phyloP scores from a whole-genome alignment of 2,888 invertebrate genomes.

The Hirtodrosophila alboralis region DNA sequence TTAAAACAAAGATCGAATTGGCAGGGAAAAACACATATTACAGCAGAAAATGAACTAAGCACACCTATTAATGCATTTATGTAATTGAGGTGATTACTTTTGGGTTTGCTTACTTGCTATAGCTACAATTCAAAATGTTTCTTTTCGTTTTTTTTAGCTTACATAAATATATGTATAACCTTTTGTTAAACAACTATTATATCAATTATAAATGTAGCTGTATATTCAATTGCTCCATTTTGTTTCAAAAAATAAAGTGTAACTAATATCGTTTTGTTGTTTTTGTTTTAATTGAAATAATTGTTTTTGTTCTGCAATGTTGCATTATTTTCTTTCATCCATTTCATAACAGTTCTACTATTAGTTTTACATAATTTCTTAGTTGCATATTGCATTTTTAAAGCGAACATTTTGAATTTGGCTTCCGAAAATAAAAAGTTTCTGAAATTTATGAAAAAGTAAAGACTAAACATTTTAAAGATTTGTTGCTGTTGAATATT shows the following conservation, averaged over 20 bases:
- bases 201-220: conserved; percentile 24
- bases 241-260: conserved; percentile 42
- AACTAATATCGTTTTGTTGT: conserved; percentile 56
- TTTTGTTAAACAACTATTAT: conserved; percentile 51
- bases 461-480: conserved; percentile 27
- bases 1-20: conserved; percentile 32
- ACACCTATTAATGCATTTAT: conserved; percentile 5
- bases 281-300: conserved; percentile 61
- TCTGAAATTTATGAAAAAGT: conserved; percentile 26
- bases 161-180: conserved; percentile 29
- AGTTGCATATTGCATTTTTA: conserved; percentile 40
- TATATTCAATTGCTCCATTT: conserved; percentile 15
- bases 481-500: conserved; percentile 33
- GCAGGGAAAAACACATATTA: conserved; percentile 20
- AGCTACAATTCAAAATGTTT: conserved; percentile 50
- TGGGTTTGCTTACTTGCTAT: conserved; percentile 63
- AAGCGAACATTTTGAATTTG: conserved; percentile 53
- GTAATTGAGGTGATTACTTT: conserved; percentile 14
- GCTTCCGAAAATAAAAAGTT: conserved; percentile 44
- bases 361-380: conserved; percentile 40
- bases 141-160: conserved; percentile 40
- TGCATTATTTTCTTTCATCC: conserved; percentile 17
- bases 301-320: conserved; percentile 39
- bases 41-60: conserved; percentile 13
- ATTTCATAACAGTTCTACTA: conserved; percentile 46